Percentiles rank a stretch among this genome's conserved stretches.
These are phyloP conservation scores for Eupeodes luniger DNA, from an alignment of 2,888 invertebrate genomes.

Conservation along the genomic window DNA sequence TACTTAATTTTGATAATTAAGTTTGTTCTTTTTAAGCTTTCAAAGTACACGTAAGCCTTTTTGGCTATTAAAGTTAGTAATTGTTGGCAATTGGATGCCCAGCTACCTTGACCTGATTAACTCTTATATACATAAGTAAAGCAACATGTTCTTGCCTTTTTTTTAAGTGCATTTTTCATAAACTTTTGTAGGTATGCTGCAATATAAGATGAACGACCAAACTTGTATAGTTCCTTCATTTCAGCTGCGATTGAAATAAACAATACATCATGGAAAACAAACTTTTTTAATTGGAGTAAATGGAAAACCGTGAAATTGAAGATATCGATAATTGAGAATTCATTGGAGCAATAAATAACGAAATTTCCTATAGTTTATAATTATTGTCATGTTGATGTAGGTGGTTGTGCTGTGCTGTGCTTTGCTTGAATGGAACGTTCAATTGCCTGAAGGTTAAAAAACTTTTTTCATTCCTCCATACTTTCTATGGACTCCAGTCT, in stretches of 20 bases:
- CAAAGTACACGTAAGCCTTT: too few species aligned
- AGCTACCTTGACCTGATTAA: neutral
- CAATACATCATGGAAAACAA: neutral
- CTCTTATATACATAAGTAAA: neutral
- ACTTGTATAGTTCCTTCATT: too few species aligned
- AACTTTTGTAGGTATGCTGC: neutral
- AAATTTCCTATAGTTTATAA: constrained; percentile 3
- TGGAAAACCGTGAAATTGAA: constrained; percentile 30
- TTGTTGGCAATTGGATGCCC: neutral
- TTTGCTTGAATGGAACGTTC: too few species aligned
- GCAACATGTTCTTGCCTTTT: neutral
- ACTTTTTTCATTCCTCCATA: too few species aligned
- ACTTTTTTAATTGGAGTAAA: constrained; percentile 42
- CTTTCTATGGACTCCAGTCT: too few species aligned
- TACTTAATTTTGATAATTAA: too few species aligned
- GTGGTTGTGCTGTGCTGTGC: too few species aligned
- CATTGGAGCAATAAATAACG: constrained; percentile 22
- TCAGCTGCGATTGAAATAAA: neutral
- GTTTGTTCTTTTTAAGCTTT: neutral
- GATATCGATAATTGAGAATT: constrained; percentile 26
- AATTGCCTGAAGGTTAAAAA: too few species aligned
- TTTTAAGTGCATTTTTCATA: neutral
- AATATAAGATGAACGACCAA: neutral
- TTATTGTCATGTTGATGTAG: neutral
- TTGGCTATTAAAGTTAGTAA: too few species aligned